These are phyloP conservation scores for Lycodopsis pacificus DNA, from an alignment of 2,797 vertebrate species.

Conservation along the genomic window DNA sequence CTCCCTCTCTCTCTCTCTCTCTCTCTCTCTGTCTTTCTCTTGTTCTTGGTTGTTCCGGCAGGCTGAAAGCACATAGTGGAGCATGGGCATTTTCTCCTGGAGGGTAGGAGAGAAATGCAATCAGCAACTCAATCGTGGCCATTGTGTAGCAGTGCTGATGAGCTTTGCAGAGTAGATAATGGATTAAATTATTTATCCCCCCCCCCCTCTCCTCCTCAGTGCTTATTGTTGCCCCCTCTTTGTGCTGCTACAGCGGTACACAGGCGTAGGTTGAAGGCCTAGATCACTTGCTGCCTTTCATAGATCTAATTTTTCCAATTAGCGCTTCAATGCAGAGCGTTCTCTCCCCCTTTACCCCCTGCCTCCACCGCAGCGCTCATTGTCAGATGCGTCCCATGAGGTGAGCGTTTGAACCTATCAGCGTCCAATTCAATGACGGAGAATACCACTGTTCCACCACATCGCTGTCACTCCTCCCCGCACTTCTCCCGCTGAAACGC, in stretches of 20 bases:
- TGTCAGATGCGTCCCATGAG: conserved; percentile 84
- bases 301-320: conserved; percentile 98
- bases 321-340: conserved; percentile 90
- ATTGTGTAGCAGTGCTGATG: conserved; percentile 88
- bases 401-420: conserved; percentile 87
- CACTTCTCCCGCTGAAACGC: conserved; percentile 76
- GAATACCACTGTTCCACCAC: conserved; percentile 40
- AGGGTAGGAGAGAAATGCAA: conserved; percentile 84
- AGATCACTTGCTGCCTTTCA: conserved; percentile 92
- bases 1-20: conserved; percentile 48
- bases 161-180: conserved; percentile 96
- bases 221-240: conserved; percentile 82
- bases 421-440: conserved; percentile 70
- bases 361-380: conserved; percentile 77
- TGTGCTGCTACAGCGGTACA: conserved; percentile 78
- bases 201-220: conserved; percentile 61
- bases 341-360: conserved; percentile 72
- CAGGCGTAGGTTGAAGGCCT: conserved; percentile 91
- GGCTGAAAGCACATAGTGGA: conserved; percentile 70
- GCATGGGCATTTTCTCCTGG: conserved; percentile 79
- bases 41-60: conserved; percentile 65
- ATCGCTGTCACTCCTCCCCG: conserved; percentile 33
- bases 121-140: conserved; percentile 86
- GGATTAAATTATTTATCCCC: conserved; percentile 96
- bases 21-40: conserved; percentile 38